These are phyloP conservation scores for Orthosia incerta DNA, from an alignment of 2,888 invertebrate species.

Conservation along the genomic window DNA sequence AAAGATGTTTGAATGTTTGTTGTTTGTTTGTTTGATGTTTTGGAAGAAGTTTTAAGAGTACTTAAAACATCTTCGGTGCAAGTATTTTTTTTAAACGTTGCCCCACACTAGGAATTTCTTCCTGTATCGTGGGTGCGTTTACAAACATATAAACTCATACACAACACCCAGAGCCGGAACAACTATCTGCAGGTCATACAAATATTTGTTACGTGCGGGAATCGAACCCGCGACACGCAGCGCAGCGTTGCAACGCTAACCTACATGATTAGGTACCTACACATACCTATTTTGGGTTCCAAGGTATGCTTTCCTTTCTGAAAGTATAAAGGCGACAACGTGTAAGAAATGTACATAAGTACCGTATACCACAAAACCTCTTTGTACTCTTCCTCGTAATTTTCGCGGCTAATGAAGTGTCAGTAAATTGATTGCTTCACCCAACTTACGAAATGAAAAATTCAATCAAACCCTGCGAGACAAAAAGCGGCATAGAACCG, in stretches of 20 bases:
- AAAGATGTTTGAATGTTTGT: too few species aligned
- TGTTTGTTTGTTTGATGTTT: too few species aligned
- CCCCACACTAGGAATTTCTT: too few species aligned
- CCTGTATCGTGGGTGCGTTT: too few species aligned
- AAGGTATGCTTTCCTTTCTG: slow-evolving; percentile 4
- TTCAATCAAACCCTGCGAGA: slow-evolving; percentile 73
- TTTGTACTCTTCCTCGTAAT: slow-evolving; percentile 34
- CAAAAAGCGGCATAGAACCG: slow-evolving; percentile 76
- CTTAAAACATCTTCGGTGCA: too few species aligned
- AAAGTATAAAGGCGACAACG: slow-evolving; percentile 6
- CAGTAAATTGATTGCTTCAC: slow-evolving; percentile 56
- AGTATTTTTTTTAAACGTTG: too few species aligned
- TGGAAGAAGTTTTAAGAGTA: too few species aligned
- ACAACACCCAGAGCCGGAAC: too few species aligned
- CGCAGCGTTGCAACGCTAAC: not conserved
- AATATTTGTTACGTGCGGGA: too few species aligned
- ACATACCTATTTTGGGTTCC: not conserved
- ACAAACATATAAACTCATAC: too few species aligned
- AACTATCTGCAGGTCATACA: too few species aligned
- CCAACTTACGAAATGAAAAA: slow-evolving; percentile 65
- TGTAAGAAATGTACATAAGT: slow-evolving; percentile 11
- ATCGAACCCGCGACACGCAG: too few species aligned
- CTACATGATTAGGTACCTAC: not conserved
- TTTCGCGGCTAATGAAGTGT: slow-evolving; percentile 48
- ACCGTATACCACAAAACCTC: slow-evolving; percentile 10